These are phyloP conservation scores for Chrysolina oricalcia DNA, from an alignment of 2,888 invertebrate genomes.

Conservation along the genomic window DNA sequence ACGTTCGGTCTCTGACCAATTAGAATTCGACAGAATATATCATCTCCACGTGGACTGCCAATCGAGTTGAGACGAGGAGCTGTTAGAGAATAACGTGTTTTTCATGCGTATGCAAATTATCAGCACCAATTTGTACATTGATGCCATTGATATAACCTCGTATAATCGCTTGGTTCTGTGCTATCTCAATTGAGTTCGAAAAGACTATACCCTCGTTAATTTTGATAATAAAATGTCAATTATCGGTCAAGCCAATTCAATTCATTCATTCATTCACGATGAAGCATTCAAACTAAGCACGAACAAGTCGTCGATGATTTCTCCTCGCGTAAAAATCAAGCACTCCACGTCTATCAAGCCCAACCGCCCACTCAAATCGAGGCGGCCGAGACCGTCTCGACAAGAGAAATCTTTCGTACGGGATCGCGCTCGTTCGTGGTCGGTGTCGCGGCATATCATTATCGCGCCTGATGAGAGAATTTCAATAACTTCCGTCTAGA, in stretches of 20 bases:
- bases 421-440: neutral
- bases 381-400: neutral
- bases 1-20: too few species aligned
- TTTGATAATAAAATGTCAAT: too few species aligned
- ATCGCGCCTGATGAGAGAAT: neutral
- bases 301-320: neutral
- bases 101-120: too few species aligned
- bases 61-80: too few species aligned
- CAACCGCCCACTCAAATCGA: neutral
- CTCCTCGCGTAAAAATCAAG: neutral
- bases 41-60: too few species aligned
- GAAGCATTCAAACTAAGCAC: neutral
- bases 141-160: too few species aligned
- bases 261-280: neutral
- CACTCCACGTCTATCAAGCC: neutral
- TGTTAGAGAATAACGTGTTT: too few species aligned
- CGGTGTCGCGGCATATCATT: neutral
- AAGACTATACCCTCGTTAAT: too few species aligned
- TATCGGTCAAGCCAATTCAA: neutral
- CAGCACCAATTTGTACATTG: too few species aligned
- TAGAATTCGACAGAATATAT: too few species aligned
- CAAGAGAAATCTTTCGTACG: slow-evolving; percentile 1
- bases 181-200: too few species aligned
- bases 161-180: too few species aligned
- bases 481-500: slow-evolving; percentile 13